Evolutionary conservation across 1,140 invertebrate genomes (phyloP), one percentile per base, ranked within the genome.

Genomic region (Anoplolepis gracilipes): DNA sequence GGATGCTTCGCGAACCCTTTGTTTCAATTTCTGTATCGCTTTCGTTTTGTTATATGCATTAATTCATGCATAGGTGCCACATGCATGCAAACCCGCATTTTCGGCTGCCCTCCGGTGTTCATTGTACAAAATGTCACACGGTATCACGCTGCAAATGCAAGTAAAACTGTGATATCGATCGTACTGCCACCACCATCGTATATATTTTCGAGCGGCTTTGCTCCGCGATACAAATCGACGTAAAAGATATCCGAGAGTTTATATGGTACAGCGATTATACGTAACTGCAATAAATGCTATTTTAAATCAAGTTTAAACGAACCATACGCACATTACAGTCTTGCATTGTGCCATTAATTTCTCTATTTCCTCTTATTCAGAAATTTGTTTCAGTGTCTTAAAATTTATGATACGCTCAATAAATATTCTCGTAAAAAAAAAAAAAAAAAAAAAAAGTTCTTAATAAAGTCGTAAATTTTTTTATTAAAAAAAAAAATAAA

Each of bases 81-180:
- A 22, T 39, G 76, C 42, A 36, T 79, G 67, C 67, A 73, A 82
- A 82, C 78, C 67, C 78, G 67, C 78, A 82, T 72, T 84, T 84
- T 84, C 73, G 57, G 33, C 6, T 33, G 57, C n/a, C n/a, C 55
- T 59, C 36, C 19, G 53, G n/a, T 69, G 77, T 55, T 30, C 28
- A 82, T 73, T 82, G 67, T 59, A 39, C 53, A 28, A 73, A 72
- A 59, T 59, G 67, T 46, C 25, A 55, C 77, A 61, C 53, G 13
- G 36, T 57, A 73, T 81, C 49, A 81, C 33, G 49, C 33, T 70
- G 70, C 22, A 11, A 81, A 81, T 42, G 53, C 39, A 59, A 36
- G 49, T 73, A 73, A 72, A 82, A 82, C 36, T 82, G 53, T 13
- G 25, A 46, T 81, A 72, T 59, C 25, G 67, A 82, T 82, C 28